Evolutionary conservation across 2,113 vertebrate species (phyloP).

Genomic region (Centropristis striata): DNA sequence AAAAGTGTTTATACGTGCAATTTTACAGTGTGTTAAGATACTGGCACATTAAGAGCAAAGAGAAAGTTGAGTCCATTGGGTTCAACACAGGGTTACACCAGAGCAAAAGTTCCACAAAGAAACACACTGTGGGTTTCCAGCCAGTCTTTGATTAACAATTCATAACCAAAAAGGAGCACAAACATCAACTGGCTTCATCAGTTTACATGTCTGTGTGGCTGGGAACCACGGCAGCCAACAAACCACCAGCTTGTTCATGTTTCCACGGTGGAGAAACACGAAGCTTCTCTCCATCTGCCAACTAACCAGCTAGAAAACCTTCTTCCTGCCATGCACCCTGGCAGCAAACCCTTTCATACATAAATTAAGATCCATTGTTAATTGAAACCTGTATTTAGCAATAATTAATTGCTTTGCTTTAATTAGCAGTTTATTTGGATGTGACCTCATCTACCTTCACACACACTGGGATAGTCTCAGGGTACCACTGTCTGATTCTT

Average conservation of each 20-base stretch:
- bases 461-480: background rate
- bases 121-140: background rate
- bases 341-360: conserved; percentile 18
- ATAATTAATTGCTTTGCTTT: conserved; percentile 14
- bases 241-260: background rate
- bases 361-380: conserved; percentile 40
- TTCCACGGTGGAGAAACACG: background rate
- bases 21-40: background rate
- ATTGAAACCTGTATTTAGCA: conserved; percentile 11
- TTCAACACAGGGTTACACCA: background rate
- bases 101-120: background rate
- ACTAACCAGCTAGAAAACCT: conserved; percentile 5
- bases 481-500: background rate
- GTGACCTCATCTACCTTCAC: conserved; percentile 26
- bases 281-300: background rate
- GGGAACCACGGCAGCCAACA: background rate
- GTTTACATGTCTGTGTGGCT: background rate
- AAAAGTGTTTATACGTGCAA: background rate
- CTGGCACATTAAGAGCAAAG: background rate
- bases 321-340: background rate
- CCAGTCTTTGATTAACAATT: background rate
- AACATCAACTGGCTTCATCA: background rate
- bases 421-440: conserved; percentile 2
- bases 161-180: background rate
- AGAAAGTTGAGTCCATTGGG: background rate